These are phyloP conservation scores for Pogonomyrmex californicus DNA, from an alignment of 1,140 invertebrate genomes.

Conservation along the genomic window DNA sequence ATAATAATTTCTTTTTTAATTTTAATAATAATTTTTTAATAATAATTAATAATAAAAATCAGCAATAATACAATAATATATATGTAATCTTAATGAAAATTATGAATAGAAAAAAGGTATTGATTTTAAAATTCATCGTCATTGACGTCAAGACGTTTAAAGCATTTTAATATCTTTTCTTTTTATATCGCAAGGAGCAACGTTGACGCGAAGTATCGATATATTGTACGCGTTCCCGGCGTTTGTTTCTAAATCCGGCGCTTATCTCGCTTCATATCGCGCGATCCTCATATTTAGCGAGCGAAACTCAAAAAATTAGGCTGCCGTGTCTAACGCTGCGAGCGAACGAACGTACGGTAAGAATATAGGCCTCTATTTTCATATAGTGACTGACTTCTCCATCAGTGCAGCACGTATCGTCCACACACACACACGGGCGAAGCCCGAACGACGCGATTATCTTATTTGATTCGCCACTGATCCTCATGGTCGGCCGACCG, in stretches of 20 bases:
- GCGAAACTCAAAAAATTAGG: conserved; percentile 14
- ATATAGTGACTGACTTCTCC: neutral
- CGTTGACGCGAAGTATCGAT: neutral
- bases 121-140: too few relatives aligned
- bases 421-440: conserved; percentile 13
- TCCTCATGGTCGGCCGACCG: conserved; percentile 51
- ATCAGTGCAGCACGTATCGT: neutral
- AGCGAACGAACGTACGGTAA: neutral
- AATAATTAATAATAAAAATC: too few relatives aligned
- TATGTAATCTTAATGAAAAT: too few relatives aligned
- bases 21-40: too few relatives aligned
- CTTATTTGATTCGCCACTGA: conserved; percentile 59
- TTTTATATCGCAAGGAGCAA: neutral
- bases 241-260: neutral
- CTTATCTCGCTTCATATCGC: neutral
- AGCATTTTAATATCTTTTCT: too few relatives aligned
- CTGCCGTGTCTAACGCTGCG: neutral
- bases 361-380: conserved; percentile 17
- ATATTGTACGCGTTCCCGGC: neutral
- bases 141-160: too few relatives aligned
- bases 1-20: too few relatives aligned
- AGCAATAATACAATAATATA: too few relatives aligned
- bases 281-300: neutral
- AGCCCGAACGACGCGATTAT: conserved; percentile 34
- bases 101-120: too few relatives aligned